Evolutionary conservation across 1,140 invertebrate species (phyloP).

Genomic region (Notospermus geniculatus): DNA sequence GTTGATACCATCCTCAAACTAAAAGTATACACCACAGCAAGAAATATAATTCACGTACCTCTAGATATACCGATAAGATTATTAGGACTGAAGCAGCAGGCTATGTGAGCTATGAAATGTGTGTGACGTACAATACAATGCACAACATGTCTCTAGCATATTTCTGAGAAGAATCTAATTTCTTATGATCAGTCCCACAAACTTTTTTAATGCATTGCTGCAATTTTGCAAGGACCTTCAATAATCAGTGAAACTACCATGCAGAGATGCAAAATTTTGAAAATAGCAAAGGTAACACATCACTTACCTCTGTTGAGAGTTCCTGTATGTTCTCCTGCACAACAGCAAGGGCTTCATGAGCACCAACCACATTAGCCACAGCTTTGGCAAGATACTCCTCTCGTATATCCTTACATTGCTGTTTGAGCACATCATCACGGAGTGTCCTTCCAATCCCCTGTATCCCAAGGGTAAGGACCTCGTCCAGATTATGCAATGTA

Average conservation of each 20-base stretch:
- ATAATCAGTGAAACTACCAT: no score
- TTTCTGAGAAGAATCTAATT: no score
- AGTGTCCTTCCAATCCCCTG: conserved; percentile 58
- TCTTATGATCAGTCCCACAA: no score
- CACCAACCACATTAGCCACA: conserved; percentile 32
- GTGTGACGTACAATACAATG: no score
- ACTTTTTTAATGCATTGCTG: no score
- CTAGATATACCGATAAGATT: no score
- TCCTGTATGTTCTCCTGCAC: conserved; percentile 27
- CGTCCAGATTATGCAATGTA: conserved; percentile 67
- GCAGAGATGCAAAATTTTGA: no score
- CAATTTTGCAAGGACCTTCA: no score
- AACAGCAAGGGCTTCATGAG: conserved; percentile 29
- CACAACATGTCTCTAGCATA: no score
- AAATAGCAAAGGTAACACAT: background rate
- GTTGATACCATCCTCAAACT: conserved; percentile 26
- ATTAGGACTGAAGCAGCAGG: background rate
- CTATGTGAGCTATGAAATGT: background rate
- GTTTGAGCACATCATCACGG: conserved; percentile 57
- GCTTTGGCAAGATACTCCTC: conserved; percentile 65
- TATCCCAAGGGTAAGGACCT: conserved; percentile 50
- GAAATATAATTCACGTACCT: no score
- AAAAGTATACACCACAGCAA: background rate
- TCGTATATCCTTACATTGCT: conserved; percentile 61
- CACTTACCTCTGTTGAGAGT: conserved; percentile 38